Conservation (phyloP, 1,140 invertebrate species). For the Dendrolimus punctatus region DNA sequence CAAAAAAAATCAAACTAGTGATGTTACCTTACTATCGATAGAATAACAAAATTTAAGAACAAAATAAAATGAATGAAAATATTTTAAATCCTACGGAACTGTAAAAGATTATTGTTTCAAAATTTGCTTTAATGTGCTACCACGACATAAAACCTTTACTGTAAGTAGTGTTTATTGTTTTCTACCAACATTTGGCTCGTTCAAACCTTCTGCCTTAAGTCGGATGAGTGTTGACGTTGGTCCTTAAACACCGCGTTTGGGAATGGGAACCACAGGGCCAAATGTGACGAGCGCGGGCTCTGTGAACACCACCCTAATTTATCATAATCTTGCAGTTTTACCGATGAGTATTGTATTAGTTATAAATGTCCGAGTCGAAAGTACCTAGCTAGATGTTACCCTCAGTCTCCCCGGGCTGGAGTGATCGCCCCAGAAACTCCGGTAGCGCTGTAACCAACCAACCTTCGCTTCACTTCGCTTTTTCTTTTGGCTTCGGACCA, state of each 20-base stretch:
- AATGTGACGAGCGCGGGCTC: constrained; percentile 67
- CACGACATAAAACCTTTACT: constrained; percentile 25
- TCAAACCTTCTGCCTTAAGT: constrained; percentile 66
- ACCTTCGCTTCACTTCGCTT: too few relatives aligned
- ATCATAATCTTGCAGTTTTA: neutral
- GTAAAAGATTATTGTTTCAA: constrained; percentile 2
- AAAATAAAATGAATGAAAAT: constrained; percentile 1
- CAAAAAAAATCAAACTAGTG: too few relatives aligned
- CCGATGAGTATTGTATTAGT: constrained; percentile 2
- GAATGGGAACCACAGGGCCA: constrained; percentile 73
- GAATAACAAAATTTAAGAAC: constrained; percentile 1
- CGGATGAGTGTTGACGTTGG: constrained; percentile 56
- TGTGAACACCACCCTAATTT: constrained; percentile 33
- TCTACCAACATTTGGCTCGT: constrained; percentile 21
- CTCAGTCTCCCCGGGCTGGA: too few relatives aligned
- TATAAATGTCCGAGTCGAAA: too few relatives aligned
- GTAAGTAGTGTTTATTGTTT: constrained; percentile 19
- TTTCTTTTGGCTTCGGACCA: too few relatives aligned
- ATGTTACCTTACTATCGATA: too few relatives aligned
- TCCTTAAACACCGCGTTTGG: constrained; percentile 71
- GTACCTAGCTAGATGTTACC: too few relatives aligned
- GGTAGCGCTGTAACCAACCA: too few relatives aligned
- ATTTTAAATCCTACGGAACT: constrained; percentile 10
- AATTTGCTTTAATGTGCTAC: constrained; percentile 17
- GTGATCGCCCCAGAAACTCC: too few relatives aligned